Percentiles rank a stretch among this genome's conserved stretches.
phyloP scores from a whole-genome alignment of 2,888 invertebrate genomes.

The Drosophila meridiana region DNA sequence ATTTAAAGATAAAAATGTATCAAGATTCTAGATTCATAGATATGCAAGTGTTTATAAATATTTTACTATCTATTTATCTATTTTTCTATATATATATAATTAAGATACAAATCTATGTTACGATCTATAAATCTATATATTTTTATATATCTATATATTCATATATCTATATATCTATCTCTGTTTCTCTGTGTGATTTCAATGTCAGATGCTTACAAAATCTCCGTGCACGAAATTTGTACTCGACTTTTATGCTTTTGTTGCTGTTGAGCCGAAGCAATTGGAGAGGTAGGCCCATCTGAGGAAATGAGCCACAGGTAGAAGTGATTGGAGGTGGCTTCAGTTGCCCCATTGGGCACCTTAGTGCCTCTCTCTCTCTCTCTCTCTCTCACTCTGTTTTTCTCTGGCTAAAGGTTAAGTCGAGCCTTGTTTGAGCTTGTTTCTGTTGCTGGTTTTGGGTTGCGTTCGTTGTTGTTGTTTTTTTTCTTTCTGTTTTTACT shows the following conservation, averaged over 20 bases:
- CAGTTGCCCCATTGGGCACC: not conserved
- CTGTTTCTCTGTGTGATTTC: not conserved
- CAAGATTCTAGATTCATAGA: no score
- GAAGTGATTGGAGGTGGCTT: not conserved
- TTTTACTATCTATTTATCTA: not conserved
- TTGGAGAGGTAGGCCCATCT: slow-evolving; percentile 12
- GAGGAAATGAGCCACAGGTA: slow-evolving; percentile 42
- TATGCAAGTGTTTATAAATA: no score
- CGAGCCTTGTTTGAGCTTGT: slow-evolving; percentile 5
- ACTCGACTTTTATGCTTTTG: not conserved
- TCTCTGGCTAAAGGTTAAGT: slow-evolving; percentile 57
- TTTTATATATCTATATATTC: not conserved
- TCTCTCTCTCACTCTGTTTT: not conserved
- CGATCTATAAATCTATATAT: not conserved
- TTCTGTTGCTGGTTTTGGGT: slow-evolving; percentile 9
- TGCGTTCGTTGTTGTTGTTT: slow-evolving; percentile 1
- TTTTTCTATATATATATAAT: not conserved
- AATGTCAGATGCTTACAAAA: not conserved
- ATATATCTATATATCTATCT: not conserved
- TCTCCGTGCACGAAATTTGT: not conserved
- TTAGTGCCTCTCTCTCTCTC: not conserved
- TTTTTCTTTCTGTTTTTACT: not conserved
- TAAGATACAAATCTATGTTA: not conserved
- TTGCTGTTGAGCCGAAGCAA: slow-evolving; percentile 21
- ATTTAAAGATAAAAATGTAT: no score